phyloP scores from a whole-genome alignment of 2,113 vertebrate genomes.

The Neoarius graeffei region DNA sequence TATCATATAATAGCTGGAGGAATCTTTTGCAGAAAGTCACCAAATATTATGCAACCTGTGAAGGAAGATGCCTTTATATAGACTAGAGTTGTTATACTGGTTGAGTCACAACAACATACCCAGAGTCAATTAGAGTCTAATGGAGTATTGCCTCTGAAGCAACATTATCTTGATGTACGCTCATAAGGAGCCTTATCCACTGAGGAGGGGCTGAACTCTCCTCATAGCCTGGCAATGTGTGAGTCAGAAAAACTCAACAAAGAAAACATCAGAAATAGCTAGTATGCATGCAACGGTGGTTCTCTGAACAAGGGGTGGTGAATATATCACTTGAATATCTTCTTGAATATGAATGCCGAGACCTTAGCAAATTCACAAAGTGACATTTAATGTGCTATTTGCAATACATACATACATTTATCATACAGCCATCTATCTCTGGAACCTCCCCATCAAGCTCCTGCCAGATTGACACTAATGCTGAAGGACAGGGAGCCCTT shows the following conservation, averaged over 20 bases:
- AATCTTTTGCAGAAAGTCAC: not conserved
- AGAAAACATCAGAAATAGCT: not conserved
- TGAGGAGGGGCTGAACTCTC: not conserved
- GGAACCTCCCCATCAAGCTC: not conserved
- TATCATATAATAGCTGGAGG: not conserved
- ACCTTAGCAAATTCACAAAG: not conserved
- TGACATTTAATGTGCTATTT: not conserved
- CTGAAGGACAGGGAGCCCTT: not conserved
- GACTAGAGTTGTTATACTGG: not conserved
- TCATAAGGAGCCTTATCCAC: not conserved
- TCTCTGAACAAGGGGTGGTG: not conserved
- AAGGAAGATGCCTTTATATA: slow-evolving; percentile 25
- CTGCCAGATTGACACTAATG: not conserved
- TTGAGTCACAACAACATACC: slow-evolving; percentile 32
- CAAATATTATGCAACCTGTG: not conserved
- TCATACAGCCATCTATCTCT: not conserved
- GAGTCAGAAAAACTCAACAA: slow-evolving; percentile 8
- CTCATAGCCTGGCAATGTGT: not conserved
- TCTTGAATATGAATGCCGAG: not conserved
- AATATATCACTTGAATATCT: not conserved
- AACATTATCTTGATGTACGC: slow-evolving; percentile 30
- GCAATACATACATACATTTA: too few relatives aligned
- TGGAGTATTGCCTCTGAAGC: slow-evolving; percentile 7
- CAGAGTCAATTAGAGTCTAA: slow-evolving; percentile 8
- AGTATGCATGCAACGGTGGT: not conserved